phyloP scores from a whole-genome alignment of 2,113 vertebrate genomes.

The Pardalotus punctatus region DNA sequence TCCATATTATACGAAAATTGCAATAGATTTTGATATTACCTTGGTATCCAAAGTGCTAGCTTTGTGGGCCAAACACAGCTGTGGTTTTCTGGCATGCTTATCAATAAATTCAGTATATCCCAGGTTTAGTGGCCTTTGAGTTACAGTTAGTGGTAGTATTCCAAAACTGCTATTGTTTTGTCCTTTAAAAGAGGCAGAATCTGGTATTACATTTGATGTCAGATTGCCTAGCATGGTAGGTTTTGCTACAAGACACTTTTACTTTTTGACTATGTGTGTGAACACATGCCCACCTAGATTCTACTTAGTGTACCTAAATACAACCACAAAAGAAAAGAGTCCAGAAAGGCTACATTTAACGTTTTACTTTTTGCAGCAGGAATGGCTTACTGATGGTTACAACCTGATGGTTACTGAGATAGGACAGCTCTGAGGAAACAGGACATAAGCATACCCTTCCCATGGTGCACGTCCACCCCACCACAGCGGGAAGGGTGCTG shows the following conservation, averaged over 20 bases:
- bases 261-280: background rate
- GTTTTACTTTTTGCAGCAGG: background rate
- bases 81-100: background rate
- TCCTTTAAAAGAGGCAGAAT: background rate
- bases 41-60: background rate
- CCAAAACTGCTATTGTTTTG: background rate
- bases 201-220: background rate
- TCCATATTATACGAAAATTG: background rate
- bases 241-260: background rate
- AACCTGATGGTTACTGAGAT: rapidly evolving
- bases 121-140: rapidly evolving
- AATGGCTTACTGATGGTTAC: background rate
- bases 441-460: rapidly evolving
- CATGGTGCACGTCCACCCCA: rapidly evolving
- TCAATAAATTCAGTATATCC: background rate
- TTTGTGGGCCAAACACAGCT: background rate
- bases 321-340: background rate
- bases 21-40: background rate
- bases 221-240: rapidly evolving
- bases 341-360: background rate
- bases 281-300: background rate
- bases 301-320: background rate
- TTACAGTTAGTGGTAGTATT: background rate
- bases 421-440: background rate
- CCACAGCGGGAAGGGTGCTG: rapidly evolving